Conservation (phyloP, 2,888 invertebrate genomes). For the Drosophila macrospina region DNA sequence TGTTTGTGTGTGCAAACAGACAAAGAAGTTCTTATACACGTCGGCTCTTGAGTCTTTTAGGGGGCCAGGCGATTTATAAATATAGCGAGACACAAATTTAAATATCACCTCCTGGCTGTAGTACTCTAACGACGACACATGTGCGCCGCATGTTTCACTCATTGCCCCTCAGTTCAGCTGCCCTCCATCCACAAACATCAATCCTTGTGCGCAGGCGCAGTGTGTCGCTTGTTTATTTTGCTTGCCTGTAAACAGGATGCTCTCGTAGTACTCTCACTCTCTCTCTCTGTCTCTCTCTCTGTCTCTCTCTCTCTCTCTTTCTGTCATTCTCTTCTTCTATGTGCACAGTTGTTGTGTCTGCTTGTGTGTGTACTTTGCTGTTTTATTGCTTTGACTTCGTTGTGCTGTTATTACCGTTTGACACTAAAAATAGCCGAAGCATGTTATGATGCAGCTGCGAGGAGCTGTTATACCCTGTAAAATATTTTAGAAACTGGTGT, state of each 20-base stretch:
- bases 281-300: slow-evolving; percentile 6
- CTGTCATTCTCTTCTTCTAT: slow-evolving; percentile 8
- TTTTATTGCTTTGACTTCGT: slow-evolving; percentile 47
- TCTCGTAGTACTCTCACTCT: slow-evolving; percentile 1
- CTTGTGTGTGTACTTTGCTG: slow-evolving; percentile 25
- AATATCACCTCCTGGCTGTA: slow-evolving; percentile 47
- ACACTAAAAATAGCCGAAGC: slow-evolving; percentile 64
- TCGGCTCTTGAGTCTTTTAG: slow-evolving; percentile 7
- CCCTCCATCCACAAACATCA: slow-evolving; percentile 5
- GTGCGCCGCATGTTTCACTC: slow-evolving; percentile 52
- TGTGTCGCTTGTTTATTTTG: slow-evolving; percentile 49
- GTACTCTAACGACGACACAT: slow-evolving; percentile 45
- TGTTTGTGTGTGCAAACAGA: slow-evolving; percentile 3
- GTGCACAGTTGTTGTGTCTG: slow-evolving; percentile 20
- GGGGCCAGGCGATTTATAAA: slow-evolving; percentile 55
- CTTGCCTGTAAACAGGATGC: slow-evolving; percentile 66
- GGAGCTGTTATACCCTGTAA: slow-evolving; percentile 36
- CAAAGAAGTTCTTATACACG: slow-evolving; percentile 30
- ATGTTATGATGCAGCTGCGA: slow-evolving; percentile 60
- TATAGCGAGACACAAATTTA: slow-evolving; percentile 40
- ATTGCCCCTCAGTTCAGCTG: slow-evolving; percentile 9
- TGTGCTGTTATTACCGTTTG: slow-evolving; percentile 39
- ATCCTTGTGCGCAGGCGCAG: slow-evolving; percentile 55
- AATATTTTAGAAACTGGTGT: neutral
- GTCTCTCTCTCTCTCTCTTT: no score